A percentile compares a stretch with the other conserved stretches of the same genome.
phyloP scores from a whole-genome alignment of 2,113 vertebrate genomes.

The Cacatua alba region DNA sequence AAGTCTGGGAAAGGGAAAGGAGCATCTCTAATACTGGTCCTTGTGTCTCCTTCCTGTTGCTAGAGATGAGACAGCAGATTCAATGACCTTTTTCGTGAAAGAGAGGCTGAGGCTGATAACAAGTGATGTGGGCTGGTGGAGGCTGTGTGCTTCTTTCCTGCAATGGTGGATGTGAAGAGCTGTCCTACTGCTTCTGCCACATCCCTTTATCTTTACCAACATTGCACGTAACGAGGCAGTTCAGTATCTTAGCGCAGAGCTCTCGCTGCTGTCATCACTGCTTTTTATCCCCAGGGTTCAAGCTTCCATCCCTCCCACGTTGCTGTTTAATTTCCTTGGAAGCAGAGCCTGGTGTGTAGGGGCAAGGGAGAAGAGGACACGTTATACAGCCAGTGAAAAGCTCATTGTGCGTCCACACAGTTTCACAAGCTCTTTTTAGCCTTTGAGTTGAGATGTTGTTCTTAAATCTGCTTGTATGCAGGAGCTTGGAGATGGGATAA shows the following conservation, averaged over 20 bases:
- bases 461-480: not conserved
- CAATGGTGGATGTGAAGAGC: not conserved
- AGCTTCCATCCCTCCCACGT: not conserved
- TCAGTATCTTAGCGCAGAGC: accelerated
- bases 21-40: not conserved
- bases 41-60: not conserved
- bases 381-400: accelerated
- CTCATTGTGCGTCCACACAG: not conserved
- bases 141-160: not conserved
- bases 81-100: not conserved
- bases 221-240: accelerated
- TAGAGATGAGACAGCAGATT: not conserved
- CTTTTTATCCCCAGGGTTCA: not conserved
- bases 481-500: not conserved
- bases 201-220: not conserved
- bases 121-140: not conserved
- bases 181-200: not conserved
- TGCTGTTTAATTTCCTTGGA: not conserved
- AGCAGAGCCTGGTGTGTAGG: not conserved
- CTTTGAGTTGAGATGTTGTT: not conserved
- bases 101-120: not conserved
- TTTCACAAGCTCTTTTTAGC: not conserved
- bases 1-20: not conserved
- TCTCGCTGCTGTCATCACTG: not conserved
- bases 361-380: not conserved